These are phyloP conservation scores for Melieria omissa DNA, from an alignment of 2,888 invertebrate genomes.

Conservation along the genomic window DNA sequence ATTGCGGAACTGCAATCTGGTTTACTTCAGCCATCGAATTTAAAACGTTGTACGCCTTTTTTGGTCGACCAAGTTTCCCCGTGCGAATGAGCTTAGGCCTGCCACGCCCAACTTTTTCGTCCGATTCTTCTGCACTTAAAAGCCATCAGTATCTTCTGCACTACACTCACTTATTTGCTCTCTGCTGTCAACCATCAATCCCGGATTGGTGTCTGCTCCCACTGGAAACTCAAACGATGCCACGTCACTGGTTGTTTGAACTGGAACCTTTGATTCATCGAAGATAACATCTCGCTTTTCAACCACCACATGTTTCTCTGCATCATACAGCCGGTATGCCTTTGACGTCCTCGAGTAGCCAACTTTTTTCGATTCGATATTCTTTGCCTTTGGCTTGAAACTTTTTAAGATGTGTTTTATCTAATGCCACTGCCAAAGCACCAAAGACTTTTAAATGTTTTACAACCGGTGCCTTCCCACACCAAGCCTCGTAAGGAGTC, in stretches of 20 bases:
- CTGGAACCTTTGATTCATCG: background rate
- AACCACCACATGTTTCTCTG: conserved; percentile 17
- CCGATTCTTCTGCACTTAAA: no score
- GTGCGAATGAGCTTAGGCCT: conserved; percentile 6
- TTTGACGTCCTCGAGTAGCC: background rate
- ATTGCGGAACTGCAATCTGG: conserved; percentile 23
- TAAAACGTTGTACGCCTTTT: conserved; percentile 15
- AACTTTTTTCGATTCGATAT: conserved; percentile 2
- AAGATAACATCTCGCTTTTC: conserved; percentile 28
- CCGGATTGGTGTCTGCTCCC: background rate
- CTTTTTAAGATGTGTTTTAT: conserved; percentile 16
- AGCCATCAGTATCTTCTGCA: no score
- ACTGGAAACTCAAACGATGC: no score
- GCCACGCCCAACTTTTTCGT: no score
- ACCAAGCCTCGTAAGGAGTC: conserved; percentile 44
- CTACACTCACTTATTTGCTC: background rate
- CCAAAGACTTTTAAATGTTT: conserved; percentile 37
- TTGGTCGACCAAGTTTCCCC: conserved; percentile 26
- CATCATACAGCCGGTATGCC: conserved; percentile 29
- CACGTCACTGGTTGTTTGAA: no score
- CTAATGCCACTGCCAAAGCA: conserved; percentile 28
- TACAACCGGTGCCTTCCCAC: conserved; percentile 36
- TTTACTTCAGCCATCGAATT: conserved; percentile 10
- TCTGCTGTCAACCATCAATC: background rate
- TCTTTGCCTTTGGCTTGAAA: conserved; percentile 30